Base-by-base conservation (phyloP, 2,888 invertebrate species). In the Nemoura dubitans region DNA sequence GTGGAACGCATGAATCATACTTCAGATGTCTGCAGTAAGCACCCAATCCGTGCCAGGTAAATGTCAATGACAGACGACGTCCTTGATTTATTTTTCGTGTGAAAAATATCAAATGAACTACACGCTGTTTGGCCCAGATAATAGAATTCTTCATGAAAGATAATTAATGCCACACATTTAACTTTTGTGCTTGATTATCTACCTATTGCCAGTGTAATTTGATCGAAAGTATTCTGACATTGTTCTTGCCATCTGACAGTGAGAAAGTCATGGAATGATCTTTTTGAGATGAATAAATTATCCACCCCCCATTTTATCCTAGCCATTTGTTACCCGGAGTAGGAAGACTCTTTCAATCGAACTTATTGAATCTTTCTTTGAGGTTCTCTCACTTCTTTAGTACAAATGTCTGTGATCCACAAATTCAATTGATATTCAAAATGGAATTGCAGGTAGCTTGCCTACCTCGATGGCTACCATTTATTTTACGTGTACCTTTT, bases 31-130 rank as follows among this genome's bases (percentile, higher is more conserved):
- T 92, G 92, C 92, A 90, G 91, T 92, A 92, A 92, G 88, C 85
- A 88, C 92, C 90, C 92, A 92, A 91, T 91, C 92, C 89, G 91
- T 92, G 89, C 91, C 92, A 92, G 92, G 92, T 92, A 92, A 92
- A 87, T 87, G 86, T 86, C 85, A 83, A 83, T 85, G 80, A 78
- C 80, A 78, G 81, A 81, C 81, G 85, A 87, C 87, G 88, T 87
- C 88, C 88, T 88, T 87, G 88, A 81, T 88, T 78, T 14, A 42
- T n/a, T 85, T 87, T 86, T 28, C 77, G 6, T 83, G 30, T 76
- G 36, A 25, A 76, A 76, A 87, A 29, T 86, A 25, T 77, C 83
- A 85, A 86, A 85, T 86, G 81, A 27, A 81, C 59, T 16, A 42
- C 85, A 78, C 16, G 27, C n/a, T 27, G 28, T 77, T 36, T 42